These are phyloP conservation scores for Gymnopithys bicolor DNA, from an alignment of 2,797 vertebrate species.

Conservation along the genomic window DNA sequence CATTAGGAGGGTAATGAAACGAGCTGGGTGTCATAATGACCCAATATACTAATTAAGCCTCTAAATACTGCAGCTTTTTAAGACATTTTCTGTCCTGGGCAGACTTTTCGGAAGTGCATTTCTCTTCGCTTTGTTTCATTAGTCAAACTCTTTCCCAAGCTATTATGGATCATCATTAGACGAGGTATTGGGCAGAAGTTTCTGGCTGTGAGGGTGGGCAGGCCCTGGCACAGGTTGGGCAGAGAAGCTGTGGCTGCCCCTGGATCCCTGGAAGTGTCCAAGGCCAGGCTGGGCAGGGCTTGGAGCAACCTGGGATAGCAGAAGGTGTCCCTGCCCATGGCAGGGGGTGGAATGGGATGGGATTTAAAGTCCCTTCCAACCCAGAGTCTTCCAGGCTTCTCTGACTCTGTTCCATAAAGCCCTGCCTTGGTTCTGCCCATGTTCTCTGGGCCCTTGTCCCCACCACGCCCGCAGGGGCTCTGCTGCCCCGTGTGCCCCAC, in stretches of 20 bases:
- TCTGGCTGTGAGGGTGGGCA: neutral
- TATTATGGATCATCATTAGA: conserved; percentile 23
- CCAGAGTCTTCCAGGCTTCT: neutral
- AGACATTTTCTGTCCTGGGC: conserved; percentile 72
- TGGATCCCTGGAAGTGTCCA: neutral
- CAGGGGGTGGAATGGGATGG: neutral
- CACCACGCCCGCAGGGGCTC: fast-evolving
- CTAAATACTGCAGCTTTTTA: conserved; percentile 76
- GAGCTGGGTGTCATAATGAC: conserved; percentile 81
- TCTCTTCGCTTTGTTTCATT: conserved; percentile 70
- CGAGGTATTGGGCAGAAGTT: neutral
- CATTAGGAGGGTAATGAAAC: conserved; percentile 78
- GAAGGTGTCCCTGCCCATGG: neutral
- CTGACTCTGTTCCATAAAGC: neutral
- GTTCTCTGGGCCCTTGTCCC: neutral
- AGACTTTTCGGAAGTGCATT: conserved; percentile 65
- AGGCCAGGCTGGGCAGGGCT: neutral
- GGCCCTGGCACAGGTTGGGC: neutral
- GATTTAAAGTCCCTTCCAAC: neutral
- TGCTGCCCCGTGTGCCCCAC: fast-evolving
- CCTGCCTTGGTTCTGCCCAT: neutral
- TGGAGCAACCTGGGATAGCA: neutral
- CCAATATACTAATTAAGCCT: conserved; percentile 81
- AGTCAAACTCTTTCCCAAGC: conserved; percentile 50
- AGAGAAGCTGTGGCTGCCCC: neutral